Conservation (phyloP, 2,888 invertebrate genomes). For the Lampropteryx suffumata region DNA sequence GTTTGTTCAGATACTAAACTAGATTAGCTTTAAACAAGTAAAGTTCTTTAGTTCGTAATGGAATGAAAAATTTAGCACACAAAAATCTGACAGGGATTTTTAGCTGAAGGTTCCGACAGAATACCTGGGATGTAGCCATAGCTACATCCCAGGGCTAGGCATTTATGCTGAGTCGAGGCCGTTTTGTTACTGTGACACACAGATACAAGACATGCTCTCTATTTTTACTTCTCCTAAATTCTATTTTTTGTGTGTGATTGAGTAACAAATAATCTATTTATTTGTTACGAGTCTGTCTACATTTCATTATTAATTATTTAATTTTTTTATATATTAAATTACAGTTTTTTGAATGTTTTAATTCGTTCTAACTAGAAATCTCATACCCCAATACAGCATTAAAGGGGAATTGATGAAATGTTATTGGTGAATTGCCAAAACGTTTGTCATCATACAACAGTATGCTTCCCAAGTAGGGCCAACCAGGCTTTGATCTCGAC, state of each 20-base stretch:
- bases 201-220: no score
- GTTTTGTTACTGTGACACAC: no score
- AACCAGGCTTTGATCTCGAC: constrained; percentile 2
- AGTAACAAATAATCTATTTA: no score
- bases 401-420: constrained; percentile 4
- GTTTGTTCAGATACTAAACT: constrained; percentile 25
- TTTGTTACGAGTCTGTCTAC: no score
- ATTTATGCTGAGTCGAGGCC: no score
- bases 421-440: constrained; percentile 16
- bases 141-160: no score
- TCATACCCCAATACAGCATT: constrained; percentile 5
- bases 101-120: no score
- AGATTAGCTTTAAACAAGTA: constrained; percentile 1
- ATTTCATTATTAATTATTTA: background rate
- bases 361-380: constrained; percentile 5
- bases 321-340: background rate
- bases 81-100: no score
- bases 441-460: background rate
- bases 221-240: no score
- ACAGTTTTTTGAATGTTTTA: constrained; percentile 5
- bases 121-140: no score
- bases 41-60: constrained; percentile 2
- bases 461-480: background rate
- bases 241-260: no score
- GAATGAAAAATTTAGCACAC: constrained; percentile 7